Evolutionary conservation across 2,797 vertebrate genomes (phyloP).

Genomic region (Oceanodroma leucorhoa): DNA sequence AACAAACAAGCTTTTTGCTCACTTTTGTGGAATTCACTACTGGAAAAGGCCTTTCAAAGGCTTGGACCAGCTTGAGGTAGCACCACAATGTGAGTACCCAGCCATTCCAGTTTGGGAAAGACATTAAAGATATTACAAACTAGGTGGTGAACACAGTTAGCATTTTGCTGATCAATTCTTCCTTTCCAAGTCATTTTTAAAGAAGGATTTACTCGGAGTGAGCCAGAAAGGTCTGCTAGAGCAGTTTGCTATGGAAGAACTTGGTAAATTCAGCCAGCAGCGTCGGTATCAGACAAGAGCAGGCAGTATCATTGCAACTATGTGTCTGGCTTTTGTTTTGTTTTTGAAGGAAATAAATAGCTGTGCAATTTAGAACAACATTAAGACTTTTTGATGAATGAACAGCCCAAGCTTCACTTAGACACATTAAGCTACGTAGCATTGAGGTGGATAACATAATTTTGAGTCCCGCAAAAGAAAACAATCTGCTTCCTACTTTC

Average conservation of each 20-base stretch:
- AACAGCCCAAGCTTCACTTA: background rate
- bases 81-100: background rate
- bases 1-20: background rate
- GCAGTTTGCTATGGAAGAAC: background rate
- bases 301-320: background rate
- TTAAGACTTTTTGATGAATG: background rate
- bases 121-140: background rate
- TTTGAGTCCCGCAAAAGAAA: background rate
- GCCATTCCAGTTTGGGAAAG: background rate
- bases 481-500: background rate
- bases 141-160: background rate
- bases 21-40: background rate
- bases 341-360: background rate
- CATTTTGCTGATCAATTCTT: background rate
- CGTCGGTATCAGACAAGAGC: rapidly evolving
- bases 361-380: background rate
- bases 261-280: background rate
- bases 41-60: background rate
- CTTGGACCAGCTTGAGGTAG: background rate
- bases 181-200: background rate
- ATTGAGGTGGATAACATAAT: background rate
- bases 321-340: background rate
- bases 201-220: background rate
- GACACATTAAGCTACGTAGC: background rate
- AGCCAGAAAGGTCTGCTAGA: background rate